Conservation (phyloP, 1,140 invertebrate genomes). For the Idris sp. region DNA sequence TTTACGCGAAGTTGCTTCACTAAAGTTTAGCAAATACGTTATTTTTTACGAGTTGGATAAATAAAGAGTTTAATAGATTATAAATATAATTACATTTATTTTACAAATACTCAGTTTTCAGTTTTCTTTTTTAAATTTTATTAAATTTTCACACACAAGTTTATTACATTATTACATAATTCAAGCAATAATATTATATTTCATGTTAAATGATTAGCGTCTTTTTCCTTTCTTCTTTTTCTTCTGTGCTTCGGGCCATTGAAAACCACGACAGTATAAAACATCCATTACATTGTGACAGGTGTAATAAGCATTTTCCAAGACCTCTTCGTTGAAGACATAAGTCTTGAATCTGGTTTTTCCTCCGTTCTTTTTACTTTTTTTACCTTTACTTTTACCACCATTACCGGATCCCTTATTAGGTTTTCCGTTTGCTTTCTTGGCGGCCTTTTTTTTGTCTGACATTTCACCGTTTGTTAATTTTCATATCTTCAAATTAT, state of each 20-base stretch:
- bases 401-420: conserved; percentile 65
- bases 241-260: conserved; percentile 89
- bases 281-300: conserved; percentile 93
- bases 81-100: too few species aligned
- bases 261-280: conserved; percentile 86
- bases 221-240: conserved; percentile 88
- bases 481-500: too few species aligned
- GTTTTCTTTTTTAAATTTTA: too few species aligned
- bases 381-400: conserved; percentile 76
- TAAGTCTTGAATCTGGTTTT: conserved; percentile 84
- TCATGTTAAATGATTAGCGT: conserved; percentile 33
- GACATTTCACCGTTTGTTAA: too few species aligned
- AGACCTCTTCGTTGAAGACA: conserved; percentile 90
- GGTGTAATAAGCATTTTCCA: conserved; percentile 92
- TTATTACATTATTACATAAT: too few species aligned
- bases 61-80: too few species aligned
- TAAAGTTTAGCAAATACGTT: too few species aligned
- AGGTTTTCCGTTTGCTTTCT: conserved; percentile 70
- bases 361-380: conserved; percentile 80
- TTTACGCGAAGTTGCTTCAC: too few species aligned
- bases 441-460: conserved; percentile 61
- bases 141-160: too few species aligned
- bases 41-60: too few species aligned
- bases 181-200: neutral
- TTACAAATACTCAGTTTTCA: too few species aligned